phyloP scores from a whole-genome alignment of 30 jellyfish, hydroid and myxozoan genomes.

The Haliclystus octoradiatus region DNA sequence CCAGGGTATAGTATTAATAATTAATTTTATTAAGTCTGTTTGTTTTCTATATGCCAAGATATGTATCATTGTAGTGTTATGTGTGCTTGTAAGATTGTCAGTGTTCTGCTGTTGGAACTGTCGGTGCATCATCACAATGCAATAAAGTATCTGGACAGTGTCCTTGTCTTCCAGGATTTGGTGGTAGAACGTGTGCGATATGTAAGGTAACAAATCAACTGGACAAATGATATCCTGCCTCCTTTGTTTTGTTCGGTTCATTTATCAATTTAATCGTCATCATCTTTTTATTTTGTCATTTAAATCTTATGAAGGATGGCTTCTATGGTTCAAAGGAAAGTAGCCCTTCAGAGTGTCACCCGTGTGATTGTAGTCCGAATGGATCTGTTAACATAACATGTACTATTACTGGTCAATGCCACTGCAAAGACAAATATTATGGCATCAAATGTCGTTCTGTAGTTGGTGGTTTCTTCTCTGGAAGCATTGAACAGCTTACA shows the following conservation, averaged over 20 bases:
- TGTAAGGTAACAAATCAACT: slow-evolving; percentile 23
- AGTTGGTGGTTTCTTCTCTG: slow-evolving; percentile 45
- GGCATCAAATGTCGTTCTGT: slow-evolving; percentile 40
- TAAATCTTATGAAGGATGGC: slow-evolving; percentile 30
- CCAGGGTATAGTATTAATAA: slow-evolving; percentile 14
- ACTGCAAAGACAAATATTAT: slow-evolving; percentile 32
- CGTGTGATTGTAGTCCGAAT: slow-evolving; percentile 62
- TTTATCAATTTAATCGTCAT: too few species aligned
- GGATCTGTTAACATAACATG: slow-evolving; percentile 77
- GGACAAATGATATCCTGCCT: neutral
- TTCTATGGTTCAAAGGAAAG: slow-evolving; percentile 29
- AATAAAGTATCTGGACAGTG: slow-evolving; percentile 62
- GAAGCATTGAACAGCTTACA: slow-evolving; percentile 55
- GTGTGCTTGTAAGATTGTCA: slow-evolving; percentile 29
- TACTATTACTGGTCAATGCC: slow-evolving; percentile 55
- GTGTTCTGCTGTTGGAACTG: slow-evolving; percentile 45
- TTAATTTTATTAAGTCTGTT: too few species aligned
- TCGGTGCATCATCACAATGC: slow-evolving; percentile 38
- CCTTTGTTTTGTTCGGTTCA: too few species aligned
- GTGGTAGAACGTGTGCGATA: slow-evolving; percentile 56
- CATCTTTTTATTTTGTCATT: too few species aligned
- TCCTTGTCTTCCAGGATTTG: slow-evolving; percentile 49
- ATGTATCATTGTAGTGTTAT: slow-evolving; percentile 44
- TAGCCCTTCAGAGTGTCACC: slow-evolving; percentile 52
- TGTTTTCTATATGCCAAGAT: neutral